These are phyloP conservation scores for Apostichopus californicus DNA, from an alignment of 35 echinoderm and acorn worm genomes.

Conservation along the genomic window DNA sequence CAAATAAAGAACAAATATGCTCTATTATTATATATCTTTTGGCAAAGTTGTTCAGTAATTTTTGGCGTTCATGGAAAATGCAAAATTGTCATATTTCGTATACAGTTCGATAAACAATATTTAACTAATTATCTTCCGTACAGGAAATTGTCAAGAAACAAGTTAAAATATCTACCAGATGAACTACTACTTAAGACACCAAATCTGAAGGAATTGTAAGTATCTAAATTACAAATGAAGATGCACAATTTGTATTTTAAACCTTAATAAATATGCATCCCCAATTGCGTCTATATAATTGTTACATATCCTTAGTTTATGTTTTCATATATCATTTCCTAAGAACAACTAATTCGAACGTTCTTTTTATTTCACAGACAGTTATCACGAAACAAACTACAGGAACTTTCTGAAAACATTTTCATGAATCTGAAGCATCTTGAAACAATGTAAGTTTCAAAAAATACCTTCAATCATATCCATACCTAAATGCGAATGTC, in stretches of 20 bases:
- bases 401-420: background rate
- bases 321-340: background rate
- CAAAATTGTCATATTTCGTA: too few species aligned
- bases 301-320: too few species aligned
- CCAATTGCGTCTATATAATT: too few species aligned
- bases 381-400: background rate
- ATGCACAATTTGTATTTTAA: too few species aligned
- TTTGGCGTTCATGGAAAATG: too few species aligned
- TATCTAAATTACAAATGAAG: background rate
- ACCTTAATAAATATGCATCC: too few species aligned
- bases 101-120: too few species aligned
- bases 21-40: too few species aligned
- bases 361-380: background rate
- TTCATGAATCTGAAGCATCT: background rate
- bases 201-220: background rate
- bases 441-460: background rate
- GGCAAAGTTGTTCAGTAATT: too few species aligned
- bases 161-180: background rate
- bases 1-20: too few species aligned
- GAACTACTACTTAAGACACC: background rate
- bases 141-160: background rate
- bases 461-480: too few species aligned
- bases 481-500: too few species aligned
- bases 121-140: background rate
- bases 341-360: background rate